A percentile compares a stretch with the other conserved stretches of the same genome.
Evolutionary conservation across 35 echinoderm and acorn worm genomes (phyloP).

Genomic region (Apostichopus californicus): DNA sequence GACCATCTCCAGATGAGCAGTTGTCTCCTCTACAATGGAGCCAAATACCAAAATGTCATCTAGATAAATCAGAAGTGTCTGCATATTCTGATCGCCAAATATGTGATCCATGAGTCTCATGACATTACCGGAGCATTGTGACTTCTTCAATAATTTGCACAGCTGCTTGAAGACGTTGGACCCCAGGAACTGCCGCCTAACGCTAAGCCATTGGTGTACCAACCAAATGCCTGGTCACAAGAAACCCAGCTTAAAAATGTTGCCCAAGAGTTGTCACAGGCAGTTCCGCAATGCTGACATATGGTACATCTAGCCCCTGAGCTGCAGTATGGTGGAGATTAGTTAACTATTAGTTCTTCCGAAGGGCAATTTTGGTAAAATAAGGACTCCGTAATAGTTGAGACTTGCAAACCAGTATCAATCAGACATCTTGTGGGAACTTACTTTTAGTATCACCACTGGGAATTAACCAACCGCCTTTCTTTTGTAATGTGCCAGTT

Average conservation of each 20-base stretch:
- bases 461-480: neutral
- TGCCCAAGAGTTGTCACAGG: constrained; percentile 9
- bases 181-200: neutral
- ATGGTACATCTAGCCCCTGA: constrained; percentile 53
- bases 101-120: constrained; percentile 5
- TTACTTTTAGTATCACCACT: constrained; percentile 1
- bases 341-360: neutral
- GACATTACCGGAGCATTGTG: neutral
- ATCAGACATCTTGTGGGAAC: constrained; percentile 1
- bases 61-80: neutral
- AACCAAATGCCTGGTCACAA: neutral
- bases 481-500: neutral
- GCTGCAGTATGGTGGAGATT: too few relatives aligned
- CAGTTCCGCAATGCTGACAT: constrained; percentile 39
- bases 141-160: neutral
- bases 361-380: neutral
- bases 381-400: constrained; percentile 21
- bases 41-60: constrained; percentile 14
- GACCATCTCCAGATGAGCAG: neutral
- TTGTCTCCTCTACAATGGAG: neutral
- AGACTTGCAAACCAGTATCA: constrained; percentile 24
- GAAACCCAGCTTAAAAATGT: constrained; percentile 5
- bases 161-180: constrained; percentile 2
- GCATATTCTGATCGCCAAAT: constrained; percentile 20
- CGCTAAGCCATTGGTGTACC: neutral